A percentile compares a stretch with the other conserved stretches of the same genome.
Conservation (phyloP, 2,797 vertebrate species). For the Atherinosoma microstoma region DNA sequence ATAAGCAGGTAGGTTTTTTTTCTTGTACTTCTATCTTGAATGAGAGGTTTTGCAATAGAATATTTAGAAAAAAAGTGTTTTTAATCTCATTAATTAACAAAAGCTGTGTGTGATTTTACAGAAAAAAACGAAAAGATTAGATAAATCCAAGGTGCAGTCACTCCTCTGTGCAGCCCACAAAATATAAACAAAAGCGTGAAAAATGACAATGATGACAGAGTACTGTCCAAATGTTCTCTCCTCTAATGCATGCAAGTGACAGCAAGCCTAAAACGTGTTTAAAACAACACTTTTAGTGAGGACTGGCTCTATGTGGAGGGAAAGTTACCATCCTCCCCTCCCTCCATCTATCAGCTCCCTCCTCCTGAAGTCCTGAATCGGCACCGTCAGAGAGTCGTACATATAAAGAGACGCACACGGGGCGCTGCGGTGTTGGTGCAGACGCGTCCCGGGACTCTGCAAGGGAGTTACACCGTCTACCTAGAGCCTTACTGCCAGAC, state of each 20-base stretch:
- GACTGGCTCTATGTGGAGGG: constrained; percentile 7
- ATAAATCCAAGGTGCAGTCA: not conserved
- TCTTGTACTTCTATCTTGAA: not conserved
- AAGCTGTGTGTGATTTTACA: constrained; percentile 4
- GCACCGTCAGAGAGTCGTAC: constrained; percentile 8
- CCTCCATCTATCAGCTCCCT: constrained; percentile 4
- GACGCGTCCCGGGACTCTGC: constrained; percentile 74
- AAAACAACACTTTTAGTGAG: constrained; percentile 27
- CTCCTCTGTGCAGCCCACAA: not conserved
- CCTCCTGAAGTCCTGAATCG: constrained; percentile 14
- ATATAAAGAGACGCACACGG: constrained; percentile 59
- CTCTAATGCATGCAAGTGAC: constrained; percentile 24
- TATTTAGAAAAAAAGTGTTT: not conserved
- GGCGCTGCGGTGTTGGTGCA: constrained; percentile 64
- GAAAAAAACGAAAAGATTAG: not conserved
- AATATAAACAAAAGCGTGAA: constrained; percentile 12
- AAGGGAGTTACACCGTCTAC: constrained; percentile 20
- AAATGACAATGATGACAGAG: constrained; percentile 1
- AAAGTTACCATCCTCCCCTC: constrained; percentile 21
- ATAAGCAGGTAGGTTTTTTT: not conserved
- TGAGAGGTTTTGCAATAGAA: not conserved
- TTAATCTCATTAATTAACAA: not conserved
- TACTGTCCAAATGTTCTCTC: not conserved
- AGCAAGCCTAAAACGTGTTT: constrained; percentile 18
- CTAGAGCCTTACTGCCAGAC: constrained; percentile 7